phyloP scores from a whole-genome alignment of 2,797 vertebrate genomes.

The Anolis apletophallus region DNA sequence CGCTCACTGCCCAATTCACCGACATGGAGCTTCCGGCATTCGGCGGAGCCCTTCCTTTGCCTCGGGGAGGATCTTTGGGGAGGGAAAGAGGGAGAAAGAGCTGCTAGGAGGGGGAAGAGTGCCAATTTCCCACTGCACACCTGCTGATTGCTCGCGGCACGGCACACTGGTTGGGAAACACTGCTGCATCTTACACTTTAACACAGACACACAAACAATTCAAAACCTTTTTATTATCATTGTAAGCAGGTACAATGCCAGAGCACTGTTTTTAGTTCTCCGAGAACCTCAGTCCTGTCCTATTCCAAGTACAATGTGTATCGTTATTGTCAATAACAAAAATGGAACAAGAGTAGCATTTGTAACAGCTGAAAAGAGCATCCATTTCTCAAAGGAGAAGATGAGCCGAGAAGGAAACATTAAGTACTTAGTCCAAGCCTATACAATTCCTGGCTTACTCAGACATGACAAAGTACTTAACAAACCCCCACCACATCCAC shows the following conservation, averaged over 20 bases:
- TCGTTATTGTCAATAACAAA: not conserved
- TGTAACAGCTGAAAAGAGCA: not conserved
- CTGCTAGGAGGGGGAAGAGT: too few relatives aligned
- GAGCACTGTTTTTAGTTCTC: too few relatives aligned
- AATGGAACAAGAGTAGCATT: not conserved
- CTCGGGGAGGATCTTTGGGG: too few relatives aligned
- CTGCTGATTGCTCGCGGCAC: too few relatives aligned
- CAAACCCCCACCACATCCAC: not conserved
- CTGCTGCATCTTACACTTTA: too few relatives aligned
- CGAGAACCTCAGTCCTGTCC: not conserved
- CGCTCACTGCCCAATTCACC: too few relatives aligned
- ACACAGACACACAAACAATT: not conserved
- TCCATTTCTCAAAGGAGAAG: rapidly evolving
- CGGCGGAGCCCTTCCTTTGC: too few relatives aligned
- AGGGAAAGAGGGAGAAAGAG: too few relatives aligned
- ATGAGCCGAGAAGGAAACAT: rapidly evolving
- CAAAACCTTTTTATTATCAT: not conserved
- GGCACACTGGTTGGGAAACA: too few relatives aligned
- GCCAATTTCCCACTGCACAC: too few relatives aligned
- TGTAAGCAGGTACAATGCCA: conserved; percentile 5
- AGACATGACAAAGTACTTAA: too few relatives aligned
- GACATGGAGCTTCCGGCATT: too few relatives aligned
- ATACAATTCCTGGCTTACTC: not conserved
- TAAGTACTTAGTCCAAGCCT: not conserved
- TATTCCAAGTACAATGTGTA: not conserved